phyloP scores from a whole-genome alignment of 2,113 vertebrate species.

The Nasalis larvatus region DNA sequence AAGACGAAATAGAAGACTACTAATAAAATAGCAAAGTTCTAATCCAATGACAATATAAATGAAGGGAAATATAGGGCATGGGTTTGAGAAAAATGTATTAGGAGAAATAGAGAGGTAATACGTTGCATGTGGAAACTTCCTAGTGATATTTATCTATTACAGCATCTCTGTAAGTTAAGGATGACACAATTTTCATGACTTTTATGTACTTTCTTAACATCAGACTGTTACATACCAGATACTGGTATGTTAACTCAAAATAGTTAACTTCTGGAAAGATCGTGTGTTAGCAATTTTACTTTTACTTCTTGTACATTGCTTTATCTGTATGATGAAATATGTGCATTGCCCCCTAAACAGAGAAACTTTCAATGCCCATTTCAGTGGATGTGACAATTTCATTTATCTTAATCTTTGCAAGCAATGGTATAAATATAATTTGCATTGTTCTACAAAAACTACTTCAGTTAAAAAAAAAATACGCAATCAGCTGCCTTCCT shows the following conservation, averaged over 20 bases:
- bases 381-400: slow-evolving; percentile 54
- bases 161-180: background rate
- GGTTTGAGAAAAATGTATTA: background rate
- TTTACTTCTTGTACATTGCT: background rate
- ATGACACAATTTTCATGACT: background rate
- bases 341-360: slow-evolving; percentile 56
- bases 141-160: background rate
- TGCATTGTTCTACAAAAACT: slow-evolving; percentile 82
- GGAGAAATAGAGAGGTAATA: background rate
- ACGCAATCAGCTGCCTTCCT: slow-evolving; percentile 84
- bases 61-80: background rate
- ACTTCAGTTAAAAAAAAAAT: slow-evolving; percentile 75
- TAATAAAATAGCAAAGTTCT: background rate
- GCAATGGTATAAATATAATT: slow-evolving; percentile 82
- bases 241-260: background rate
- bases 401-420: slow-evolving; percentile 82
- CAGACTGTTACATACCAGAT: background rate
- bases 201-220: background rate
- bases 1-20: background rate
- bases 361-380: slow-evolving; percentile 67
- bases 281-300: background rate
- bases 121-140: background rate
- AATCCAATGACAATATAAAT: background rate
- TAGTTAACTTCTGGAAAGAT: background rate
- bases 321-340: background rate